phyloP scores from a whole-genome alignment of 2,113 vertebrate genomes.

The Gavia stellata region DNA sequence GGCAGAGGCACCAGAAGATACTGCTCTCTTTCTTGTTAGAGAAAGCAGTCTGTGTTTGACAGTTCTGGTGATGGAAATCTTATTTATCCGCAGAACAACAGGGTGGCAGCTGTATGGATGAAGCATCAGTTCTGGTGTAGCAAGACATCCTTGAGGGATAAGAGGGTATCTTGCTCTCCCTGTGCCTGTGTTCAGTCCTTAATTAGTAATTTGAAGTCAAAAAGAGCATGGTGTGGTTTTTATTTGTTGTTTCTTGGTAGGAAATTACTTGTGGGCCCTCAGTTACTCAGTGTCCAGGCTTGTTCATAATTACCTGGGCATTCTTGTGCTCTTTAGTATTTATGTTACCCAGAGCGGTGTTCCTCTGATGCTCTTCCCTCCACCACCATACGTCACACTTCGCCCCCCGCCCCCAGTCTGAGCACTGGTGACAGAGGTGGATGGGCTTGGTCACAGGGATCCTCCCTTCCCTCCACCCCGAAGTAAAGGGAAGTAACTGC shows the following conservation, averaged over 20 bases:
- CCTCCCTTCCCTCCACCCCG: background rate
- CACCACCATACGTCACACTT: fast-evolving
- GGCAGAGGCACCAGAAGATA: background rate
- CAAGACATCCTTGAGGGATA: background rate
- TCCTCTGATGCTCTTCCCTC: background rate
- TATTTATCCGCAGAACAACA: background rate
- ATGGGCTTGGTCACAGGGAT: background rate
- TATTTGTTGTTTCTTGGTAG: background rate
- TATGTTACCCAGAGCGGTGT: background rate
- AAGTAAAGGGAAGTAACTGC: background rate
- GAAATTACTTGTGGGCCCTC: background rate
- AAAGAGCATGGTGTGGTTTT: background rate
- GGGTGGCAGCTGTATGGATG: background rate
- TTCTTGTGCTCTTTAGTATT: background rate
- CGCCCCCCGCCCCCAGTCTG: background rate
- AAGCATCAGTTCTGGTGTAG: background rate
- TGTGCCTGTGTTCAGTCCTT: background rate
- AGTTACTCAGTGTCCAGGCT: background rate
- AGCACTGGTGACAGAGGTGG: fast-evolving
- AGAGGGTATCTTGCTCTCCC: background rate
- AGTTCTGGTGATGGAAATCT: background rate
- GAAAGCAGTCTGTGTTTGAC: background rate
- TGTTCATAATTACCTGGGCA: background rate
- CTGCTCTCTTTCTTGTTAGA: background rate
- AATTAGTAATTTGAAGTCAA: background rate